Evolutionary conservation across 2,113 vertebrate species (phyloP).

Genomic region (Seriola aureovittata): DNA sequence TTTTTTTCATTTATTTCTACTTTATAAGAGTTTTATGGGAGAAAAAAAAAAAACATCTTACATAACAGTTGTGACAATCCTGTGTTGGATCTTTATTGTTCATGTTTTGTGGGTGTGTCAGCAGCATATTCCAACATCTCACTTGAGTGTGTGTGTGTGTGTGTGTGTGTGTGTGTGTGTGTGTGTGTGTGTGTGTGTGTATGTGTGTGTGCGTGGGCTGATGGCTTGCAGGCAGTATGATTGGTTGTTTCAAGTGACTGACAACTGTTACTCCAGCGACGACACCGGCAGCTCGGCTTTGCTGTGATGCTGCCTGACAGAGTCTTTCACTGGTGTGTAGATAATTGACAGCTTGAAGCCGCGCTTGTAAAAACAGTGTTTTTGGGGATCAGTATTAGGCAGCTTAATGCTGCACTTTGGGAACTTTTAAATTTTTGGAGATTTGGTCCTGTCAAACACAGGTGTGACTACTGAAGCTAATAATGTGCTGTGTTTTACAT

Average conservation of each 20-base stretch:
- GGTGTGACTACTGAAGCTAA: too few relatives aligned
- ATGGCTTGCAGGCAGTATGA: slow-evolving; percentile 15
- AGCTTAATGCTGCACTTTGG: too few relatives aligned
- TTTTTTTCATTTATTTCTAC: background rate
- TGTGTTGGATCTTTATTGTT: background rate
- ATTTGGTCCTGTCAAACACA: background rate
- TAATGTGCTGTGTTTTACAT: too few relatives aligned
- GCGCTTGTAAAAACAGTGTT: too few relatives aligned
- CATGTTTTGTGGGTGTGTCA: background rate
- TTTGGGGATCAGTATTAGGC: too few relatives aligned
- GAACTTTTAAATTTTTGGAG: background rate
- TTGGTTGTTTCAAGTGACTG: slow-evolving; percentile 32
- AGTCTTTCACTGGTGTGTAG: background rate
- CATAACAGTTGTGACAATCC: background rate
- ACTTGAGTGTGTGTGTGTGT: background rate
- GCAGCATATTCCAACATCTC: background rate
- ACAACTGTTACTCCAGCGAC: slow-evolving; percentile 5
- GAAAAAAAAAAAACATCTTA: background rate
- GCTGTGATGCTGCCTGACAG: slow-evolving; percentile 15
- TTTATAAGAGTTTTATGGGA: background rate
- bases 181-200: background rate
- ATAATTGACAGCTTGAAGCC: background rate
- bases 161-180: background rate
- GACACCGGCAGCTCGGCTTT: background rate
- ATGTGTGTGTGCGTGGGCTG: background rate